These are phyloP conservation scores for Drosophila nr. fundita DNA, from an alignment of 2,888 invertebrate genomes.

Conservation along the genomic window DNA sequence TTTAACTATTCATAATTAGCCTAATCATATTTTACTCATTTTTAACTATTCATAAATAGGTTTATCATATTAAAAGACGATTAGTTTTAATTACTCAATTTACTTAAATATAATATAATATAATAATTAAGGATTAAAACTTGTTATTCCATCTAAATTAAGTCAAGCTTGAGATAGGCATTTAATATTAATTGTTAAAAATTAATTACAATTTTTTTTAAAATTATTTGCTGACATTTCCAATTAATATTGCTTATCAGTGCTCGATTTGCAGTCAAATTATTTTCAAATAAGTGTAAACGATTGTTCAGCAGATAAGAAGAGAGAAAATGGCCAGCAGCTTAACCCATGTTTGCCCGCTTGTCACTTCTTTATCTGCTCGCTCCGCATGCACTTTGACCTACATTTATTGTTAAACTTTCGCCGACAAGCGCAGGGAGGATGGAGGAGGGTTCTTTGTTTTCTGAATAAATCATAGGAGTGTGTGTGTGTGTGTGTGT, in stretches of 20 bases:
- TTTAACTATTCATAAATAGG: background rate
- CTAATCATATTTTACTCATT: background rate
- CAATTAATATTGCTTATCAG: background rate
- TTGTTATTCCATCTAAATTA: background rate
- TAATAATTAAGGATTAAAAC: background rate
- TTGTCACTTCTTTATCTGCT: slow-evolving; percentile 5
- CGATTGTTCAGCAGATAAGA: background rate
- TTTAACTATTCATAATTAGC: background rate
- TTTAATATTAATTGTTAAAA: background rate
- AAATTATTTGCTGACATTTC: background rate
- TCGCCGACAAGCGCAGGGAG: background rate
- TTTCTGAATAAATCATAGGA: slow-evolving; percentile 75
- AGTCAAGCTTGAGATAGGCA: background rate
- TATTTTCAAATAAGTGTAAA: slow-evolving; percentile 19
- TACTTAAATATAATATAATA: background rate
- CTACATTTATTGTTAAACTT: slow-evolving; percentile 43
- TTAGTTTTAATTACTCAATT: background rate
- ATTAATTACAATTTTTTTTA: background rate
- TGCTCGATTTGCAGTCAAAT: slow-evolving; percentile 11
- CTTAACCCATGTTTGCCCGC: slow-evolving; percentile 25
- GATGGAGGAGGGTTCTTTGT: slow-evolving; percentile 42
- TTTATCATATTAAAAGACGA: background rate
- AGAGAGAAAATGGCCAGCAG: slow-evolving; percentile 4
- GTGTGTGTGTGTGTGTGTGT: slow-evolving; percentile 56
- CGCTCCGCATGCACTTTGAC: slow-evolving; percentile 44